Base-by-base conservation (phyloP, 30 jellyfish, hydroid and myxozoan species). In the Cassiopea xamachana region DNA sequence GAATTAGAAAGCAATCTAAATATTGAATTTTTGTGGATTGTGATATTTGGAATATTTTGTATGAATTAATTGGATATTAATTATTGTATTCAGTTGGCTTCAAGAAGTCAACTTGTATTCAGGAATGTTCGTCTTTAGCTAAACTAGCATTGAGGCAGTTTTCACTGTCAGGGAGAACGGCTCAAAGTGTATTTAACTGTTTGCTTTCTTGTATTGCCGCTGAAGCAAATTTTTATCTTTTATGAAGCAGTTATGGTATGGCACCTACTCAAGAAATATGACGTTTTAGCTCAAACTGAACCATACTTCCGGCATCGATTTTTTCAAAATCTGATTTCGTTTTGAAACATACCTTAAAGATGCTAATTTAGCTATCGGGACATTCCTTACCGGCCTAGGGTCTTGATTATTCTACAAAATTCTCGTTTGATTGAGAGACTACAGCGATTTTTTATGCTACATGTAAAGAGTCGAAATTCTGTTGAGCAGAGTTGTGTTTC, bases 1-100 rank as follows among this genome's bases (percentile, higher is more conserved):
- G 64, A 59, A 78, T 87, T 87, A n/a, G 83, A 83, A 43, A 60
- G 91, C 68, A 64, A 27, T 27, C 18, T 69, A 76, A 68, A 62
- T 87, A 77, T 50, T 87, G 94, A 77, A 85, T 85, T 85, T 27
- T 85, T 87, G 94, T 87, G 94, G 89, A 87, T 87, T 87, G 94
- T 87, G 77, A 87, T 76, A 87, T 87, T 87, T 87, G 82, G 89
- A 87, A 87, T 87, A 77, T 87, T 87, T 87, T 87, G 81, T 87
- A 87, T 75, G 84, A 64, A 77, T 87, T 70, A 87, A 87, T 87
- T 68, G 79, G 69, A 69, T 89, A 87, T 87, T 71, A 76, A 75
- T 87, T 87, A 77, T 83, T 83, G 85, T 69, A 83, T 83, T 69
- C n/a, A 70, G 79, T 48, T 69, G 73, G 85, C 90, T 69, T 82